A percentile compares a stretch with the other conserved stretches of the same genome.
phyloP scores from a whole-genome alignment of 1,140 invertebrate species.

The Lanistes nyassanus region DNA sequence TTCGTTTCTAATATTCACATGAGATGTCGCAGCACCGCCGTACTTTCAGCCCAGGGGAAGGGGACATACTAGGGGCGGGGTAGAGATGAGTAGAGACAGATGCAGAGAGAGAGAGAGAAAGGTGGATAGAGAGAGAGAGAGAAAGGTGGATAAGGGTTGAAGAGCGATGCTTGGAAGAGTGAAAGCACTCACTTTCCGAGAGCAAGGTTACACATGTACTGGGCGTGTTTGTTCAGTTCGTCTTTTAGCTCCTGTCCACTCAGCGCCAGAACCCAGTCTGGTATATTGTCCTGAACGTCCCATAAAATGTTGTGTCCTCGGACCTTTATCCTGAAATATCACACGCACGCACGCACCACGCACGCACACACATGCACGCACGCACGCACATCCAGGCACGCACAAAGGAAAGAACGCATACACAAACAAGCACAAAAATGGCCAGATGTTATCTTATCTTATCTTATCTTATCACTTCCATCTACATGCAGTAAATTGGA shows the following conservation, averaged over 20 bases:
- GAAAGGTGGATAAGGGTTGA: neutral
- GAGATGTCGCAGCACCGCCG: too few species aligned
- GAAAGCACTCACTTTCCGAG: conserved; percentile 16
- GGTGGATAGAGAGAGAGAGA: too few species aligned
- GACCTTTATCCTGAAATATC: neutral
- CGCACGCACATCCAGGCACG: neutral
- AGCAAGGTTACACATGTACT: conserved; percentile 11
- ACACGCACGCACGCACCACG: neutral
- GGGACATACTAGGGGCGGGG: too few species aligned
- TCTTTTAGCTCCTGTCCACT: neutral
- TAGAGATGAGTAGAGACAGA: too few species aligned
- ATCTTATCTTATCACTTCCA: too few species aligned
- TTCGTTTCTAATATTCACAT: neutral
- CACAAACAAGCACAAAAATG: too few species aligned
- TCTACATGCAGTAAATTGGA: too few species aligned
- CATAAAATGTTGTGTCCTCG: conserved; percentile 19
- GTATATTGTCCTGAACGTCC: conserved; percentile 6
- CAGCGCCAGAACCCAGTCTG: neutral
- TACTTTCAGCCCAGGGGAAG: too few species aligned
- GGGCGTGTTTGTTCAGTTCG: neutral
- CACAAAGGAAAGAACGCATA: neutral
- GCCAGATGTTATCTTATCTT: too few species aligned
- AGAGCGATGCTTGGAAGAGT: too few species aligned
- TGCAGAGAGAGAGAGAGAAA: too few species aligned
- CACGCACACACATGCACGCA: conserved; percentile 2